Conservation (phyloP, 92 coral and sea anemone species). For the Porites divaricata region DNA sequence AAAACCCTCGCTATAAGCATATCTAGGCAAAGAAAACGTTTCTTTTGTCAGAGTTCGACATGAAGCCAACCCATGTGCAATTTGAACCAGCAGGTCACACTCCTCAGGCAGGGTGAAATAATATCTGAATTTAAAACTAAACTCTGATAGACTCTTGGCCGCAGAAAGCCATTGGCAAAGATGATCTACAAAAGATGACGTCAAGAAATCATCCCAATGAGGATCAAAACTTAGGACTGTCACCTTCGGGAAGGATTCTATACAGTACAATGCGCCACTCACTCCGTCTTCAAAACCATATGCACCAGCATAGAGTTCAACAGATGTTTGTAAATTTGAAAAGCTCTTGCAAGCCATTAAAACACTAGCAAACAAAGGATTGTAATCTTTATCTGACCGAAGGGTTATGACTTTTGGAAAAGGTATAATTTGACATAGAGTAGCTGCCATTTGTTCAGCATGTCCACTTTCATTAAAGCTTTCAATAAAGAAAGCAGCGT, state of each 20-base stretch:
- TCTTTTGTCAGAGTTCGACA: background rate
- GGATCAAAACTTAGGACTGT: background rate
- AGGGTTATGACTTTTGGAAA: background rate
- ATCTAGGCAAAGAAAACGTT: background rate
- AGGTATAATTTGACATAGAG: background rate
- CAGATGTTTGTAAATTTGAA: background rate
- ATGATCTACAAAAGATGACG: background rate
- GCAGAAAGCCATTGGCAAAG: background rate
- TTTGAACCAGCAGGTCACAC: background rate
- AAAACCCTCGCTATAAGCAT: background rate
- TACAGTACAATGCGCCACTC: background rate
- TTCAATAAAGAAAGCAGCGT: background rate
- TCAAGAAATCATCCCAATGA: background rate
- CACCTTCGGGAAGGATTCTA: background rate
- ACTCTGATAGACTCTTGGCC: background rate
- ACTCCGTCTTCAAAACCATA: accelerated
- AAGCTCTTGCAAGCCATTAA: background rate
- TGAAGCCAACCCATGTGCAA: background rate
- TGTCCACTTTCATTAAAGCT: conserved; percentile 8
- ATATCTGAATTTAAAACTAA: background rate
- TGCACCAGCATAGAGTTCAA: background rate
- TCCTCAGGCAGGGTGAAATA: too few relatives aligned
- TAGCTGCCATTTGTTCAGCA: background rate
- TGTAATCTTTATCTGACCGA: too few relatives aligned
- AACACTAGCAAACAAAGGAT: background rate